A percentile compares a stretch with the other conserved stretches of the same genome.
These are phyloP conservation scores for Pegea sp. DNA, from an alignment of 23 tunicate species.

Conservation along the genomic window DNA sequence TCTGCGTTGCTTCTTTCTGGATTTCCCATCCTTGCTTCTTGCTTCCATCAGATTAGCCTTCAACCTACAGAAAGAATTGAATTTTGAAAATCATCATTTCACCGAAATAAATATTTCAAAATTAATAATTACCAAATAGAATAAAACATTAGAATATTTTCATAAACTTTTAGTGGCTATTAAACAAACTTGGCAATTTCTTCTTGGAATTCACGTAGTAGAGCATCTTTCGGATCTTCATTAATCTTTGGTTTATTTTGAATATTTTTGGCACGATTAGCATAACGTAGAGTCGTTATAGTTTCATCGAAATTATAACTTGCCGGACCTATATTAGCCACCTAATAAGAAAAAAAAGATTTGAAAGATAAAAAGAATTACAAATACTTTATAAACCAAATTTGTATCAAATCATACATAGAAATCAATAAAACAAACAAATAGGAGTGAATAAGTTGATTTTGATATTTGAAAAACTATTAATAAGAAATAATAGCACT, in stretches of 20 bases:
- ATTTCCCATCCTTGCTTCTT: neutral
- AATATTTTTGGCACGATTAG: conserved; percentile 90
- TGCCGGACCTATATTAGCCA: conserved; percentile 96
- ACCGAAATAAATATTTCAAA: neutral
- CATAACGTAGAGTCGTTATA: conserved; percentile 77
- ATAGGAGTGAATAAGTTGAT: too few relatives aligned
- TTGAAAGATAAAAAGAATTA: too few relatives aligned
- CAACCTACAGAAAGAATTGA: neutral
- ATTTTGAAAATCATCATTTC: neutral
- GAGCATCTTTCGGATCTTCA: conserved; percentile 99
- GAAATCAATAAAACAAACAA: too few relatives aligned
- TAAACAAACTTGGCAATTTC: conserved; percentile 71
- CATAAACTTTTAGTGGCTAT: neutral
- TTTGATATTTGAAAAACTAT: too few relatives aligned
- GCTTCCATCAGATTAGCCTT: too few relatives aligned
- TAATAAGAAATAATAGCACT: too few relatives aligned
- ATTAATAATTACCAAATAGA: too few relatives aligned
- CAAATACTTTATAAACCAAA: too few relatives aligned
- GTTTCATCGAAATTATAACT: conserved; percentile 95
- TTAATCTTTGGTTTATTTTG: conserved; percentile 92
- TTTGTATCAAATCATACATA: too few relatives aligned
- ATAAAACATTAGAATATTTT: neutral
- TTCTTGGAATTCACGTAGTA: conserved; percentile 91
- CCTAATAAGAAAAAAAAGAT: conserved; percentile 28
- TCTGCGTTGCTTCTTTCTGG: neutral